A percentile compares a stretch with the other conserved stretches of the same genome.
Evolutionary conservation across 1,140 invertebrate genomes (phyloP).

Genomic region (Anastrepha ludens): DNA sequence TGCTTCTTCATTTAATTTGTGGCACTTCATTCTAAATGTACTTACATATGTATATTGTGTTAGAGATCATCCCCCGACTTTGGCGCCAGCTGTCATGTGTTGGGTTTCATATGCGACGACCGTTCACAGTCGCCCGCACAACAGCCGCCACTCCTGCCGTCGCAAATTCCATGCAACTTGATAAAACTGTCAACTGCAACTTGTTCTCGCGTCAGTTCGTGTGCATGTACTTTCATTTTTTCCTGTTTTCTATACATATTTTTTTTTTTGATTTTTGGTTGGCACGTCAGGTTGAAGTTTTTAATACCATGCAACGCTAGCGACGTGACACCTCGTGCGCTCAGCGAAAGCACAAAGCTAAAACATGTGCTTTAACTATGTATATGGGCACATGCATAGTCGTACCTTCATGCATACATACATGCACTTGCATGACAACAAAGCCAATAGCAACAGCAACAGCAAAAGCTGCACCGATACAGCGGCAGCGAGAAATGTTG

Average conservation of each 20-base stretch:
- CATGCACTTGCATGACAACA: neutral
- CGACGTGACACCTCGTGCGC: neutral
- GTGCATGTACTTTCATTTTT: neutral
- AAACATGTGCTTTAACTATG: neutral
- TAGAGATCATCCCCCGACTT: neutral
- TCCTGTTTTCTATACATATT: neutral
- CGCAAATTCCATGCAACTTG: neutral
- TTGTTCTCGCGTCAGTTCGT: neutral
- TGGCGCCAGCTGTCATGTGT: neutral
- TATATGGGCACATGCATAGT: too few species aligned
- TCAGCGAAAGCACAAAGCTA: neutral
- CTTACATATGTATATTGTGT: neutral
- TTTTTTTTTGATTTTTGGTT: neutral
- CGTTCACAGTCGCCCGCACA: neutral
- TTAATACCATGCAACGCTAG: conserved; percentile 1
- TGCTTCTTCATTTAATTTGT: neutral
- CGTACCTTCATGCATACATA: neutral
- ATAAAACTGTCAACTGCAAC: conserved; percentile 30
- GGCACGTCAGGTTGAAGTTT: conserved; percentile 11
- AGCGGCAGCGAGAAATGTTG: neutral
- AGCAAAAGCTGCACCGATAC: neutral
- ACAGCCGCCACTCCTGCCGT: too few species aligned
- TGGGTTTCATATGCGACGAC: too few species aligned
- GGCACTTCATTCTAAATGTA: neutral
- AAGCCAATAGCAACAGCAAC: neutral